A percentile compares a stretch with the other conserved stretches of the same genome.
Conservation (phyloP, 2,113 vertebrate genomes). For the Thinocorus orbignyianus region DNA sequence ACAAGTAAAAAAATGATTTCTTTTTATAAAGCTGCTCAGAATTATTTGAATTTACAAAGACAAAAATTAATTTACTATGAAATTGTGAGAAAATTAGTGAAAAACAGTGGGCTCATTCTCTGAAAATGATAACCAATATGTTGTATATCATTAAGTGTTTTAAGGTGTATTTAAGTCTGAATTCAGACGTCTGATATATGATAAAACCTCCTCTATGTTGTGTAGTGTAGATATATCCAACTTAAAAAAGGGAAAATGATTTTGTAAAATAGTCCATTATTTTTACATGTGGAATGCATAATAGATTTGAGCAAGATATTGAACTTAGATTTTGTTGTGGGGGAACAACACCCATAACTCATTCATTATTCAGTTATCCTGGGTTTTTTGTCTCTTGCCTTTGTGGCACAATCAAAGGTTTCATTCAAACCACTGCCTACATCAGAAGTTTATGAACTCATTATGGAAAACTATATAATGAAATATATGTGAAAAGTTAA, state of each 20-base stretch:
- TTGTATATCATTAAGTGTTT: background rate
- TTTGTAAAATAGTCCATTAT: constrained; percentile 28
- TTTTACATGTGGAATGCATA: background rate
- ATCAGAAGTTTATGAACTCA: constrained; percentile 26
- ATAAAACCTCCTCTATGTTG: background rate
- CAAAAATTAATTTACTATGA: background rate
- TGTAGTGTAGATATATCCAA: background rate
- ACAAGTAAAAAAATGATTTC: background rate
- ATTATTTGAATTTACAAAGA: background rate
- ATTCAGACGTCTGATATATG: background rate
- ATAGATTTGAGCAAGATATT: background rate
- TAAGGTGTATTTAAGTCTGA: background rate
- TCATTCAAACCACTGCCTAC: constrained; percentile 47
- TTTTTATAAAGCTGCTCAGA: background rate
- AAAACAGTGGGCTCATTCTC: background rate
- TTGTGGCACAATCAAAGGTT: constrained; percentile 47
- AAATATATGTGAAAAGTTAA: background rate
- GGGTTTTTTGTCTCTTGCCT: background rate
- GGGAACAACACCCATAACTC: background rate
- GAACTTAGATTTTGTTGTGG: constrained; percentile 4
- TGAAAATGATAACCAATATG: background rate
- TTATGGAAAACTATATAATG: constrained; percentile 6
- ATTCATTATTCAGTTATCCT: background rate
- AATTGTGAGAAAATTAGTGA: background rate
- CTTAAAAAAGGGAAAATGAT: background rate